A percentile compares a stretch with the other conserved stretches of the same genome.
These are phyloP conservation scores for Oryzias woworae DNA, from an alignment of 2,113 vertebrate species.

Conservation along the genomic window DNA sequence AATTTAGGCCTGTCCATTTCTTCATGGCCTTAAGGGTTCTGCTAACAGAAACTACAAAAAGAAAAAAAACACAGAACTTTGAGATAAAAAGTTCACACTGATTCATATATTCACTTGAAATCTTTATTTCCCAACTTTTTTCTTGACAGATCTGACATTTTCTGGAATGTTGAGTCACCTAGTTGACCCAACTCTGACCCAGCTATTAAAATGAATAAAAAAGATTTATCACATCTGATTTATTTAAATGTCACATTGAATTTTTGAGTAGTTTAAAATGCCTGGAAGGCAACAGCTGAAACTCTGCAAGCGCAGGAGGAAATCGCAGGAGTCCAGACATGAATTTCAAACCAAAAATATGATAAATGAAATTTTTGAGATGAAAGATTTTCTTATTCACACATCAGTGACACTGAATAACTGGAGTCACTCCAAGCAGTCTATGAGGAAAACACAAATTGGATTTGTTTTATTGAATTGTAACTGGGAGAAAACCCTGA, in stretches of 20 bases:
- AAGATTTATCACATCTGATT: constrained; percentile 27
- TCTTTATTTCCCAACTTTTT: neutral
- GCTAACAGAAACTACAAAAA: neutral
- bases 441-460: no score
- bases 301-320: neutral
- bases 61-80: neutral
- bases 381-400: neutral
- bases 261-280: constrained; percentile 8
- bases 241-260: constrained; percentile 27
- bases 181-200: constrained; percentile 29
- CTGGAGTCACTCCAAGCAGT: no score
- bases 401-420: neutral
- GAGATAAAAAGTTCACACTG: neutral
- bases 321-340: neutral
- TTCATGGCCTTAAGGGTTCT: constrained; percentile 7
- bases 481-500: neutral
- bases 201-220: constrained; percentile 17
- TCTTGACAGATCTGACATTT: constrained; percentile 34
- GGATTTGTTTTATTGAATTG: neutral
- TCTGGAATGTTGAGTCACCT: constrained; percentile 12
- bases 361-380: neutral
- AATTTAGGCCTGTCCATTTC: constrained; percentile 40
- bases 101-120: neutral
- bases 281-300: constrained; percentile 31
- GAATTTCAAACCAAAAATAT: constrained; percentile 19